A percentile compares a stretch with the other conserved stretches of the same genome.
Evolutionary conservation across 37 sponge, comb jelly and placozoan species (phyloP).

Genomic region (Hexactinellida sp.): DNA sequence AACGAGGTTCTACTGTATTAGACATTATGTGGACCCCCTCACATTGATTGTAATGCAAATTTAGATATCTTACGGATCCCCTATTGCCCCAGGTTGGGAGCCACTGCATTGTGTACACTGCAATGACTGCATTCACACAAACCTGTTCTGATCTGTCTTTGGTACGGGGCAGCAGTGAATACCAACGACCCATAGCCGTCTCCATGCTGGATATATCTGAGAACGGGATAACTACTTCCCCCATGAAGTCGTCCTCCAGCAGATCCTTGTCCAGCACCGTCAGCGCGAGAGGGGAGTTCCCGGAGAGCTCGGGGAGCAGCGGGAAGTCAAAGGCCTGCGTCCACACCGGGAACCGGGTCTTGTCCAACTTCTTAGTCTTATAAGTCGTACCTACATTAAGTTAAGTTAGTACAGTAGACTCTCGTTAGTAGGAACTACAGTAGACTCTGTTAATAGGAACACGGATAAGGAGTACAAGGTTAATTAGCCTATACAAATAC

Average conservation of each 20-base stretch:
- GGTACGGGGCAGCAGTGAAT: background rate
- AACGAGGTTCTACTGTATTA: no score
- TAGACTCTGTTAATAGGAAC: no score
- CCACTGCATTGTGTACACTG: no score
- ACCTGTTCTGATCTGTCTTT: background rate
- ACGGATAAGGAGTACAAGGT: no score
- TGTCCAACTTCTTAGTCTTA: constrained; percentile 26
- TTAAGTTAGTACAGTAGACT: background rate
- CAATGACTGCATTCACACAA: no score
- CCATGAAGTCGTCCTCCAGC: constrained; percentile 51
- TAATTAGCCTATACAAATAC: no score
- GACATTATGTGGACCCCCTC: no score
- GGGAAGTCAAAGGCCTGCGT: constrained; percentile 38
- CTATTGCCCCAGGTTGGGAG: no score
- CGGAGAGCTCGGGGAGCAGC: background rate
- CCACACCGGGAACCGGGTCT: constrained; percentile 71
- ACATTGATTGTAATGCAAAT: no score
- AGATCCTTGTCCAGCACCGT: constrained; percentile 45
- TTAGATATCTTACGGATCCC: no score
- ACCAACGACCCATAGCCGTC: background rate
- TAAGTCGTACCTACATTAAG: background rate
- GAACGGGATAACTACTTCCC: constrained; percentile 35
- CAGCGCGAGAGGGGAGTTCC: constrained; percentile 14
- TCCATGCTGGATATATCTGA: background rate
- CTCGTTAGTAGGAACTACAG: no score